Base-by-base conservation (phyloP, 2,797 vertebrate species). In the Rhinichthys osculus region DNA sequence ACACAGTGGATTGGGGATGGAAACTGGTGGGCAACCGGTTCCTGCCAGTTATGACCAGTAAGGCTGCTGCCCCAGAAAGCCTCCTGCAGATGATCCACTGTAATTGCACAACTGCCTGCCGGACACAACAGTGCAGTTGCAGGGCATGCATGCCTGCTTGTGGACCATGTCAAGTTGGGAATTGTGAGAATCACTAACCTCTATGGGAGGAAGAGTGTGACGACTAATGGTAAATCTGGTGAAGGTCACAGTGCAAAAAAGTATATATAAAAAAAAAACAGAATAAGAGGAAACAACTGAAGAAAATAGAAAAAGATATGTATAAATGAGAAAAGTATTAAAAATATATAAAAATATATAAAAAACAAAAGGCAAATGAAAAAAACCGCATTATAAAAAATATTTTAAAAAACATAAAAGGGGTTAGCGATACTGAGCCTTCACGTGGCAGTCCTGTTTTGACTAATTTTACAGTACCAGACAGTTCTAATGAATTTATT, bases 1-100 rank as follows among this genome's bases (percentile, higher is more conserved):
- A 57, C 47, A 47, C 67, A 83, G 52, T 67, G 38, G 78, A 67
- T 33, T 66, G 59, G 59, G 73, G 42, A 77, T 78, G 76, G 69
- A 73, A 87, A 88, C 74, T 79, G 64, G 47, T 57, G 64, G 42
- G 70, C 76, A 69, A 81, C 30, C 47, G 7, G 47, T 59, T 78
- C 44, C 59, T 85, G 76, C 64, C 76, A 79, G 64, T 42, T 42
- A 42, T 42, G 42, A 42, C 42, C 2, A 42, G 42, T 42, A 42
- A 42, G 2, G 2, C 42, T 42, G 40, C 40, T 42, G 2, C 9
- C 40, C 9, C 9, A 10, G 40, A 10, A 42, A 42, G 40, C 40
- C 40, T 40, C 7, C 40, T 8, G 38, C 38, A 40, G 38, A 40
- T 40, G 38, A 40, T 40, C 38, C 38, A 40, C 38, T 40, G 40